Evolutionary conservation across 2,113 vertebrate species (phyloP).

Genomic region (Periophthalmodon schlosseri): DNA sequence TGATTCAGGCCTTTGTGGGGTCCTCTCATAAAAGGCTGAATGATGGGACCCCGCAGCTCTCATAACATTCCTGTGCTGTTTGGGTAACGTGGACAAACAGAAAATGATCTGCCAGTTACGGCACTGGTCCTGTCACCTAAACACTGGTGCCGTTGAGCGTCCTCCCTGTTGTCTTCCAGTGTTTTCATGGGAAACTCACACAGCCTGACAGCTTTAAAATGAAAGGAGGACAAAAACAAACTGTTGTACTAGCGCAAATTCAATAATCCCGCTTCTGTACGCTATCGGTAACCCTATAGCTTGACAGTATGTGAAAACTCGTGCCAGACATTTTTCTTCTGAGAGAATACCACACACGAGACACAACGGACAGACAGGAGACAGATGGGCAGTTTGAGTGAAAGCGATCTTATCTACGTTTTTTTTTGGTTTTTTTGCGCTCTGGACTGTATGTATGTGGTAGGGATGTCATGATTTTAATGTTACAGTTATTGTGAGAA

Average conservation of each 20-base stretch:
- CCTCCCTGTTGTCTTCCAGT: slow-evolving; percentile 1
- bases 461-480: neutral
- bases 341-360: slow-evolving; percentile 40
- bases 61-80: slow-evolving; percentile 78
- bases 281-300: slow-evolving; percentile 46
- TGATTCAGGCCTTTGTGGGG: slow-evolving; percentile 71
- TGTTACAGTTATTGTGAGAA: too few relatives aligned
- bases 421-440: slow-evolving; percentile 27
- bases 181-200: slow-evolving; percentile 53
- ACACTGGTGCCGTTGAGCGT: slow-evolving; percentile 40
- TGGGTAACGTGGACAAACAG: slow-evolving; percentile 69
- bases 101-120: slow-evolving; percentile 65
- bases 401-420: slow-evolving; percentile 33
- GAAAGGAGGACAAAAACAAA: slow-evolving; percentile 55
- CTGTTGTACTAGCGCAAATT: slow-evolving; percentile 36
- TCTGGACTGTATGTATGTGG: slow-evolving; percentile 36
- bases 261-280: slow-evolving; percentile 39
- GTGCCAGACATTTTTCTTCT: slow-evolving; percentile 38
- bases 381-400: slow-evolving; percentile 59
- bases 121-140: slow-evolving; percentile 56
- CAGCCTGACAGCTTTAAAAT: slow-evolving; percentile 12
- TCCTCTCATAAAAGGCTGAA: slow-evolving; percentile 71
- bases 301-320: slow-evolving; percentile 28
- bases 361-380: slow-evolving; percentile 56
- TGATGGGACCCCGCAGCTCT: slow-evolving; percentile 72